phyloP scores from a whole-genome alignment of 2,888 invertebrate genomes.

The Calliphora vomitoria region DNA sequence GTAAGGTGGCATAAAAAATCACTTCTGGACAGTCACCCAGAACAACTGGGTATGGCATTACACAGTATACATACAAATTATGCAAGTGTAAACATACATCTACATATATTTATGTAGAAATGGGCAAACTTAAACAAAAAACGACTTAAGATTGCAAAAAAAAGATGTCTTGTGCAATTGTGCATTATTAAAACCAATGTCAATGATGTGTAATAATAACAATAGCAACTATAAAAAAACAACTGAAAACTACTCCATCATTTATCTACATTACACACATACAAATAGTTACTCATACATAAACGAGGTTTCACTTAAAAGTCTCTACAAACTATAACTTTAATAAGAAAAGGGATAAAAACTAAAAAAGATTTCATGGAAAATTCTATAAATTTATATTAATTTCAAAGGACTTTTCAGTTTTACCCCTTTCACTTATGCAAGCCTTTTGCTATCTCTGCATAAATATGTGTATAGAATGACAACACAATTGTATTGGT shows the following conservation, averaged over 20 bases:
- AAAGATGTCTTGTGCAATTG: constrained; percentile 57
- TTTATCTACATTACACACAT: background rate
- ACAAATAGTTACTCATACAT: background rate
- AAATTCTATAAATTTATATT: too few relatives aligned
- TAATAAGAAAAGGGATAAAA: background rate
- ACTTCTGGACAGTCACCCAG: too few relatives aligned
- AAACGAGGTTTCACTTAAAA: too few relatives aligned
- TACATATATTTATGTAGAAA: background rate
- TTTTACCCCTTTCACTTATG: background rate
- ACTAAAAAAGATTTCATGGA: background rate
- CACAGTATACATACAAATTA: background rate
- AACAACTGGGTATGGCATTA: background rate
- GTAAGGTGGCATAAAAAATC: too few relatives aligned
- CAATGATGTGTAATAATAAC: constrained; percentile 61
- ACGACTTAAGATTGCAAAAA: background rate
- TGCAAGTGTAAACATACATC: background rate
- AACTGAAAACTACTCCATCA: constrained; percentile 5
- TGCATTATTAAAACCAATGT: constrained; percentile 64
- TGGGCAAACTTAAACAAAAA: constrained; percentile 30
- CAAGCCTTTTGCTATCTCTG: background rate
- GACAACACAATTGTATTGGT: constrained; percentile 20
- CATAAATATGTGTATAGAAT: constrained; percentile 11
- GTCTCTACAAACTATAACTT: too few relatives aligned
- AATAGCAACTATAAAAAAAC: constrained; percentile 20
- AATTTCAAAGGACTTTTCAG: background rate